Conservation (phyloP, 1,140 invertebrate species). For the Polypedilum pembai region DNA sequence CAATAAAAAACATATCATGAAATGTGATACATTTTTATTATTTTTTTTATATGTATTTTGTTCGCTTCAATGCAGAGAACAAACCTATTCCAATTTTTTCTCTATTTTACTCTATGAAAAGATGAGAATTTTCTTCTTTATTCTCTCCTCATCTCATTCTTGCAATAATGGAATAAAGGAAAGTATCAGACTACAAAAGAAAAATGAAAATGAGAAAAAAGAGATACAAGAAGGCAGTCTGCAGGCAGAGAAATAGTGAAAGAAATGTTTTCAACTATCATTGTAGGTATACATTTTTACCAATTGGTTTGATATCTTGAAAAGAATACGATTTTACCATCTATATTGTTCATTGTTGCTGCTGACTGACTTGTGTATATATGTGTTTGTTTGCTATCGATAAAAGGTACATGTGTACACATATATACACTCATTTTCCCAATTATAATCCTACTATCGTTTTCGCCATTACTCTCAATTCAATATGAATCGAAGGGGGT, state of each 20-base stretch:
- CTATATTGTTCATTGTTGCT: conserved; percentile 12
- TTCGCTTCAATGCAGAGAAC: background rate
- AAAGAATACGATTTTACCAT: conserved; percentile 7
- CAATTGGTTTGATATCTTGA: conserved; percentile 7
- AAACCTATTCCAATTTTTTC: conserved; percentile 5
- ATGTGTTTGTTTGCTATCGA: background rate
- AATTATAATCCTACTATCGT: conserved; percentile 14
- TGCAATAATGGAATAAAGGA: background rate
- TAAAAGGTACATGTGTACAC: background rate
- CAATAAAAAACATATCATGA: background rate
- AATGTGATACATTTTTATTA: background rate
- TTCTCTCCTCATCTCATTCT: too few relatives aligned
- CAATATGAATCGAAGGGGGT: too few relatives aligned
- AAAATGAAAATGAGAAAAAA: background rate
- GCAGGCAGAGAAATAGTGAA: background rate
- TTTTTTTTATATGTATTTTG: background rate
- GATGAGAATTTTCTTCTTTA: too few relatives aligned
- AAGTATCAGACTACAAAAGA: conserved; percentile 12
- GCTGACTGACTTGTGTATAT: background rate
- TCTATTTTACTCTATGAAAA: too few relatives aligned
- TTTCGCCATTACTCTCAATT: background rate
- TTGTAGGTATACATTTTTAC: background rate
- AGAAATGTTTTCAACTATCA: conserved; percentile 9
- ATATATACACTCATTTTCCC: conserved; percentile 12
- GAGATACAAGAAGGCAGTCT: background rate